Conservation (phyloP, 2,113 vertebrate species). For the Zapus hudsonius region DNA sequence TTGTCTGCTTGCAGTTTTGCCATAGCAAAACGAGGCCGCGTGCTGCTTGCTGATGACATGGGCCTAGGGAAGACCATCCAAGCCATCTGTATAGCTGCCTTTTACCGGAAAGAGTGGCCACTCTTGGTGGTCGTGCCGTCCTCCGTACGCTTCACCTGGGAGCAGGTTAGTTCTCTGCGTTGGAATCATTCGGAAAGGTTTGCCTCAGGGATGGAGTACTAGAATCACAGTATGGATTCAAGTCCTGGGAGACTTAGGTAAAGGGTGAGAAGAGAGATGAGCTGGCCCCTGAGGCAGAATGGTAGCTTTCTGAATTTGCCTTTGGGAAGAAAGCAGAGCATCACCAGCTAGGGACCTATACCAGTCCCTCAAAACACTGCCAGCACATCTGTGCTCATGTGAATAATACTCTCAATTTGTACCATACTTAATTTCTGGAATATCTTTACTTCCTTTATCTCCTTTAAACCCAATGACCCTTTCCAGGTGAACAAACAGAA, state of each 20-base stretch:
- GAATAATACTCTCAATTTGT: not conserved
- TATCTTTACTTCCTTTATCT: not conserved
- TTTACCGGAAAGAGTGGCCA: conserved; percentile 95
- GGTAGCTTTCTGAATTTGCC: not conserved
- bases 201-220: not conserved
- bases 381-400: not conserved
- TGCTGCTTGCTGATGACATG: conserved; percentile 98
- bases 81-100: conserved; percentile 97
- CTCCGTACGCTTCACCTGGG: conserved; percentile 97
- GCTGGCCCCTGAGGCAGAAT: not conserved
- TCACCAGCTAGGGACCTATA: not conserved
- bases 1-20: conserved; percentile 88
- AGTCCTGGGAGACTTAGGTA: not conserved
- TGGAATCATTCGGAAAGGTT: not conserved
- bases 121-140: conserved; percentile 95
- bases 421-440: not conserved
- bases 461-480: not conserved
- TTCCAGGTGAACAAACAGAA: not conserved
- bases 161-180: conserved; percentile 88
- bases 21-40: conserved; percentile 91
- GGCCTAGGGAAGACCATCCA: conserved; percentile 98
- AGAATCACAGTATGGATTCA: not conserved
- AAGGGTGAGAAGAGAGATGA: not conserved
- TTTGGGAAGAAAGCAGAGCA: not conserved
- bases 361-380: not conserved